Evolutionary conservation across 2,888 invertebrate species (phyloP).

Genomic region (Platycheirus rosarum): DNA sequence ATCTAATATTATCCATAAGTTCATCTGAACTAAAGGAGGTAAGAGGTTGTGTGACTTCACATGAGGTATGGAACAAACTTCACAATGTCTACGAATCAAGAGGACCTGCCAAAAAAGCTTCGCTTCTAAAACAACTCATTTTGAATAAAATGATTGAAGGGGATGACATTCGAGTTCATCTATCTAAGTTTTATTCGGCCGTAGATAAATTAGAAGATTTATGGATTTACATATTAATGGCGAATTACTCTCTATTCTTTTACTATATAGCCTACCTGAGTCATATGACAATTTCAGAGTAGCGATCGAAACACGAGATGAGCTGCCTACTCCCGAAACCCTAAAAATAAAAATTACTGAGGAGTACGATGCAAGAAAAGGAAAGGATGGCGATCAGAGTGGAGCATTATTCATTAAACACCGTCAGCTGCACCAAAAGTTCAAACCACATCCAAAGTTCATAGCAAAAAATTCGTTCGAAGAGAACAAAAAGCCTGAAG

Average conservation of each 20-base stretch:
- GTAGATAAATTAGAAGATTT: conserved; percentile 26
- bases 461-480: conserved; percentile 13
- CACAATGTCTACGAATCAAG: conserved; percentile 19
- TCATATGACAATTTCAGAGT: conserved; percentile 55
- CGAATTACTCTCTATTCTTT: conserved; percentile 53
- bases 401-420: conserved; percentile 15
- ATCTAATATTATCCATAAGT: conserved; percentile 29
- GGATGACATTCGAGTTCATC: conserved; percentile 14
- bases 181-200: conserved; percentile 22
- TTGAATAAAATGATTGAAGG: conserved; percentile 28
- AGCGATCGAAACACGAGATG: conserved; percentile 59
- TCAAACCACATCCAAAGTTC: too few species aligned
- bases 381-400: conserved; percentile 9
- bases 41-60: conserved; percentile 26
- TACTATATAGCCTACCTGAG: conserved; percentile 56
- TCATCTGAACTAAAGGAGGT: conserved; percentile 32
- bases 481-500: conserved; percentile 13
- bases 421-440: conserved; percentile 1
- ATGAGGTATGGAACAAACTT: conserved; percentile 16
- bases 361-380: conserved; percentile 37
- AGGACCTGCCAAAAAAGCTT: conserved; percentile 21
- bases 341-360: conserved; percentile 65
- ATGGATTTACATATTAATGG: conserved; percentile 48
- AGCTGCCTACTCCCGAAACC: conserved; percentile 18
- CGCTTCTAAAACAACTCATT: conserved; percentile 22